Conservation (phyloP, 1,140 invertebrate genomes). For the Bactericera cockerelli region DNA sequence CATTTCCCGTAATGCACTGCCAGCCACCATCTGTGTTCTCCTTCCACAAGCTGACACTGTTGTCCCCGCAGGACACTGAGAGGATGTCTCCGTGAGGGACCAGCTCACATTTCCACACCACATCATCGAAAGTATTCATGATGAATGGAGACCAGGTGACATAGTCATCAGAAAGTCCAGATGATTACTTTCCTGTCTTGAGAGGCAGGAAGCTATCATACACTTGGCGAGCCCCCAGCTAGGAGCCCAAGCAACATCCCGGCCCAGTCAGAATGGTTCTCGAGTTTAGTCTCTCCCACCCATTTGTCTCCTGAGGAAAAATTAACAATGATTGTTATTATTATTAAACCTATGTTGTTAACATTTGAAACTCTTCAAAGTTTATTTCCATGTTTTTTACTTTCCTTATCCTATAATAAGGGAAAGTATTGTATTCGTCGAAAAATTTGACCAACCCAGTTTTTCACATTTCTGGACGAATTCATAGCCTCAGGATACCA, state of each 20-base stretch:
- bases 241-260: constrained; percentile 97
- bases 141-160: constrained; percentile 68
- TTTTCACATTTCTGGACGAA: no score
- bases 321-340: no score
- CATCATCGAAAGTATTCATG: constrained; percentile 90
- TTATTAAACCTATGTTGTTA: no score
- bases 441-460: no score
- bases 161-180: constrained; percentile 74
- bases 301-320: constrained; percentile 63
- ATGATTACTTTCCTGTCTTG: constrained; percentile 89
- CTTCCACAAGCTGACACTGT: constrained; percentile 91
- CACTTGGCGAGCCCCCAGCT: constrained; percentile 69
- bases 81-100: constrained; percentile 95
- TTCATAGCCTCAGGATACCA: no score
- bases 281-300: constrained; percentile 80
- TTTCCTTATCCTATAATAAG: no score
- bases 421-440: no score
- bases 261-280: constrained; percentile 93
- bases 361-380: no score
- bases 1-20: constrained; percentile 83
- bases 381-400: no score
- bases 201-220: constrained; percentile 86
- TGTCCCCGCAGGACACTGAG: constrained; percentile 95
- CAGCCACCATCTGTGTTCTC: constrained; percentile 79
- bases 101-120: constrained; percentile 98